phyloP scores from a whole-genome alignment of 1,140 invertebrate species.

The Nymphalis io region DNA sequence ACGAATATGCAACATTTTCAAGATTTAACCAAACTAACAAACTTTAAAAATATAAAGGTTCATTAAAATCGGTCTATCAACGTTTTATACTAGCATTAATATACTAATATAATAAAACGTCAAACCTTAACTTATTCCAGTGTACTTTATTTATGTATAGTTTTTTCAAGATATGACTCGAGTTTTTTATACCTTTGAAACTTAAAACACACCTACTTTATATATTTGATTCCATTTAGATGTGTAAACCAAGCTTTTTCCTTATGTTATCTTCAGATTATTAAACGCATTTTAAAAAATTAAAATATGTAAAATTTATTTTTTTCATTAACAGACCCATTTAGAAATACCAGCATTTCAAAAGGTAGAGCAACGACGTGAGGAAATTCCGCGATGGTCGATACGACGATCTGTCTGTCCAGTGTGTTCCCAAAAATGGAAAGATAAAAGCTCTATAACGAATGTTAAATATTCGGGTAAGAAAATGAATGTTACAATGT shows the following conservation, averaged over 20 bases:
- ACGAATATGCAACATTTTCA: too few relatives aligned
- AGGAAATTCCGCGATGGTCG: conserved; percentile 65
- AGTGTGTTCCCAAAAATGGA: conserved; percentile 74
- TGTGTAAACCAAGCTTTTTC: neutral
- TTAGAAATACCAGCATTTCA: conserved; percentile 61
- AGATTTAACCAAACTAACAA: too few relatives aligned
- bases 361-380: conserved; percentile 37
- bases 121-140: too few relatives aligned
- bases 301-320: neutral
- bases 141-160: too few relatives aligned
- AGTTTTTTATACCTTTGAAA: too few relatives aligned
- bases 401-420: conserved; percentile 69
- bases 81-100: too few relatives aligned
- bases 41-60: too few relatives aligned
- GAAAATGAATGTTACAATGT: neutral
- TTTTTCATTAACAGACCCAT: conserved; percentile 38
- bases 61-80: too few relatives aligned
- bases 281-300: neutral
- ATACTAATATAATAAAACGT: too few relatives aligned
- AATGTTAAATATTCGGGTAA: conserved; percentile 68
- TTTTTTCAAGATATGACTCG: too few relatives aligned
- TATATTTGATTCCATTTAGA: too few relatives aligned
- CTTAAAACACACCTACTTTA: too few relatives aligned
- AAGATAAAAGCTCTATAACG: conserved; percentile 58
- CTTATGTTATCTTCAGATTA: neutral